These are phyloP conservation scores for Chauna torquata DNA, from an alignment of 2,113 vertebrate genomes.

Conservation along the genomic window DNA sequence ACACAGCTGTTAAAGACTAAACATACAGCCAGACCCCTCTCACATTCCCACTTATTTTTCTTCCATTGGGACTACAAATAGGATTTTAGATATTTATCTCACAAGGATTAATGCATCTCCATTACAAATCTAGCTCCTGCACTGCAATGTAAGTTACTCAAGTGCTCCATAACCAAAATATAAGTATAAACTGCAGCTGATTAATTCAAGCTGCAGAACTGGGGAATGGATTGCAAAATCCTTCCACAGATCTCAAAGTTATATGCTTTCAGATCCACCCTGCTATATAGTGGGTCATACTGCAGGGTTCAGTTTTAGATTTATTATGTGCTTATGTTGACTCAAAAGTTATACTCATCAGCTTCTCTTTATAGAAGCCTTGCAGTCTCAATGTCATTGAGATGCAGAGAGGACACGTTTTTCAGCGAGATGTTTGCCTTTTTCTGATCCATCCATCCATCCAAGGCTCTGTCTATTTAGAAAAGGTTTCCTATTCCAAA, in stretches of 20 bases:
- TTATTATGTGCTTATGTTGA: background rate
- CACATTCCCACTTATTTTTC: background rate
- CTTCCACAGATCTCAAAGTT: background rate
- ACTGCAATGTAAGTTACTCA: background rate
- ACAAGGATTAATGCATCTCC: background rate
- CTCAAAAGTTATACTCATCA: conserved; percentile 22
- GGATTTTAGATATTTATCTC: background rate
- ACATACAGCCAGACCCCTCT: background rate
- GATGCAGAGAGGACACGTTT: background rate
- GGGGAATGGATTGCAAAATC: background rate
- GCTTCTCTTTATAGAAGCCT: conserved; percentile 3
- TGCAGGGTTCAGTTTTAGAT: conserved; percentile 6
- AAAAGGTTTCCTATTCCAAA: background rate
- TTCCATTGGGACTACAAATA: background rate
- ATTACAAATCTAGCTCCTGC: background rate
- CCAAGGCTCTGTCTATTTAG: background rate
- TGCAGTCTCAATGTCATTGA: background rate
- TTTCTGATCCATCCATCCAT: background rate
- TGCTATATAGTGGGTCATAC: background rate
- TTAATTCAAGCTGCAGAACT: conserved; percentile 16
- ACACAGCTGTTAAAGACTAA: background rate
- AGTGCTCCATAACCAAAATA: background rate
- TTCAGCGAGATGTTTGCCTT: conserved; percentile 3
- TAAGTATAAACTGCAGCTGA: background rate
- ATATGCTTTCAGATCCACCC: conserved; percentile 10